A percentile compares a stretch with the other conserved stretches of the same genome.
Evolutionary conservation across 1,140 invertebrate genomes (phyloP).

Genomic region (Meloidogyne chitwoodi): DNA sequence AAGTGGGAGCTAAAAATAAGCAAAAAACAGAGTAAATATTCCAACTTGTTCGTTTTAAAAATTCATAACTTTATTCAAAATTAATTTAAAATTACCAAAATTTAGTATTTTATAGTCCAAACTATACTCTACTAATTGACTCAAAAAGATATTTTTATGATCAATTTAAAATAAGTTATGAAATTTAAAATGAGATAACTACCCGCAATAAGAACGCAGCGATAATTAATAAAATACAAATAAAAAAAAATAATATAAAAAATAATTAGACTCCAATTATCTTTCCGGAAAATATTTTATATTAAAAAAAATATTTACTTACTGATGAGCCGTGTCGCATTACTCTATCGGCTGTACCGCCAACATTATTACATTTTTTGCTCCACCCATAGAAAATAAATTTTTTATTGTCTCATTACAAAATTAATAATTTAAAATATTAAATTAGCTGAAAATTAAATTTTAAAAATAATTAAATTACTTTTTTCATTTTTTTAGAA

Average conservation of each 20-base stretch:
- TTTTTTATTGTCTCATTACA: neutral
- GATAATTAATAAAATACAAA: too few species aligned
- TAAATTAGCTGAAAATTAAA: neutral
- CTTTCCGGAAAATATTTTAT: neutral
- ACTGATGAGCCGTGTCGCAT: neutral
- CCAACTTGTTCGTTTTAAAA: too few species aligned
- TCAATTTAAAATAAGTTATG: too few species aligned
- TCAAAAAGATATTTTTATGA: too few species aligned
- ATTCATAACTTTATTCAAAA: too few species aligned
- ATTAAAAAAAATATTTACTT: neutral
- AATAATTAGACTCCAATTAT: neutral
- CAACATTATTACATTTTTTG: neutral
- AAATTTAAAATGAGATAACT: too few species aligned
- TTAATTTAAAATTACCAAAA: too few species aligned
- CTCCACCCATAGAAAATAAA: neutral
- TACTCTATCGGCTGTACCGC: neutral
- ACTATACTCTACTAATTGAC: too few species aligned
- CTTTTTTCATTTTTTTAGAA: neutral
- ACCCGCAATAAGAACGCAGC: too few species aligned
- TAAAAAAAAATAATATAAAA: neutral
- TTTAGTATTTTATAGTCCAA: too few species aligned
- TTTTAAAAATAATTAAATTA: neutral
- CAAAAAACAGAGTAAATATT: too few species aligned
- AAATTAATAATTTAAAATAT: neutral
- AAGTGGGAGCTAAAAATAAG: too few species aligned